Base-by-base conservation (phyloP, 2,113 vertebrate genomes). In the Pelecanoides urinatrix region DNA sequence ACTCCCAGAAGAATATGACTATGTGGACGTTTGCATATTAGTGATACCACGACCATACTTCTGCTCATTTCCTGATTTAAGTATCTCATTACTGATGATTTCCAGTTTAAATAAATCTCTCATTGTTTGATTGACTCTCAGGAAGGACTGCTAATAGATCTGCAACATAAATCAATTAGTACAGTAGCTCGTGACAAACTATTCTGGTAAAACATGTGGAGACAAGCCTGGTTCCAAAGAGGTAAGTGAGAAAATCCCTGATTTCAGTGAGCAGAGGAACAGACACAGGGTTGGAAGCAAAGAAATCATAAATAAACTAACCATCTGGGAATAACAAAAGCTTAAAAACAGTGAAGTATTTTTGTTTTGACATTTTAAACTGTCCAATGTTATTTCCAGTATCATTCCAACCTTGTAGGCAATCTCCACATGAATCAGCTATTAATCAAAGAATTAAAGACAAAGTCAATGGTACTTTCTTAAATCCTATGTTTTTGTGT, bases 91-190 rank as follows among this genome's bases (percentile, higher is more conserved):
- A 36, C 30, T 83, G 66, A 94, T 73, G 5, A 92, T 83, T 93
- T 93, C 50, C 42, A 88, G 22, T 89, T 81, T 94, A 84, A 94
- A 89, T 74, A 70, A 90, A 94, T 30, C 38, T 82, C 56, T 76
- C 20, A 29, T 91, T 84, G 88, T 71, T 83, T 92, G 81, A 86
- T 27, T 92, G 67, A 70, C 86, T 91, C 59, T 62, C 75, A 96
- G 86, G 86, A 92, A 95, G 91, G 86, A 83, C 72, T 90, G 55
- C n/a, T 89, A 86, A 88, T 66, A 95, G 76, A 63, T 88, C 76
- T 90, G 76, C 72, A 88, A 47, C 42, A 12, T 83, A 77, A 91
- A 84, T 59, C 79, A 92, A 88, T 96, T 95, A 76, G 38, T 55
- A 45, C 22, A 70, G 55, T 42, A 89, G 61, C 68, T 96, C 38